These are phyloP conservation scores for Gallinago solitaria DNA, from an alignment of 2,797 vertebrate species.

Conservation along the genomic window DNA sequence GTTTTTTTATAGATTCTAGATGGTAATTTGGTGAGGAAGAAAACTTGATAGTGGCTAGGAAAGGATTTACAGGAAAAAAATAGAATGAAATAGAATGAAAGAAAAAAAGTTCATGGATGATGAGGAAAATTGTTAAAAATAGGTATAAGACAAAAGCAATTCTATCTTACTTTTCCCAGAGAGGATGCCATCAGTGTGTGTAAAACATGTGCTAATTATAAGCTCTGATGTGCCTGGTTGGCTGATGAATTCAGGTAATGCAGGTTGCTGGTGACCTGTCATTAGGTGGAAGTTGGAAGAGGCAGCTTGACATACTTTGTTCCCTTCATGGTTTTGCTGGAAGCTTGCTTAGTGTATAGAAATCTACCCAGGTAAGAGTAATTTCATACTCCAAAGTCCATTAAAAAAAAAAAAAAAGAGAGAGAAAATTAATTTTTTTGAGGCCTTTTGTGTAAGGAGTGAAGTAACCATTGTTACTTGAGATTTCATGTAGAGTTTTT, in stretches of 20 bases:
- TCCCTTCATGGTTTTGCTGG: not conserved
- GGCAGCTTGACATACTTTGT: not conserved
- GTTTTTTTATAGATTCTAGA: not conserved
- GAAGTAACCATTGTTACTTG: not conserved
- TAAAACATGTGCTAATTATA: not conserved
- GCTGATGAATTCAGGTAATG: not conserved
- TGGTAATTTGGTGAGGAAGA: not conserved
- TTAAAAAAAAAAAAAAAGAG: not conserved
- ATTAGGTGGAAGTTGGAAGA: not conserved
- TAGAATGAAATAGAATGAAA: not conserved
- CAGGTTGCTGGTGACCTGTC: not conserved
- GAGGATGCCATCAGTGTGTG: not conserved
- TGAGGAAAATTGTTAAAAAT: not conserved
- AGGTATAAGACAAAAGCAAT: not conserved
- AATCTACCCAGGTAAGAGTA: not conserved
- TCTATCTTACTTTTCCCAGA: not conserved
- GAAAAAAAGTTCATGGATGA: not conserved
- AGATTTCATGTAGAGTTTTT: not conserved
- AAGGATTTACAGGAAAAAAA: not conserved
- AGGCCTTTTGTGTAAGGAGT: not conserved
- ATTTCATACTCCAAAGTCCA: not conserved
- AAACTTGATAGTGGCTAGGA: not conserved
- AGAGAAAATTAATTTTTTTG: not conserved
- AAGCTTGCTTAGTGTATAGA: not conserved
- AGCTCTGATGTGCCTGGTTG: not conserved